A percentile compares a stretch with the other conserved stretches of the same genome.
phyloP scores from a whole-genome alignment of 2,888 invertebrate species.

The Thecocarcelia acutangulata region DNA sequence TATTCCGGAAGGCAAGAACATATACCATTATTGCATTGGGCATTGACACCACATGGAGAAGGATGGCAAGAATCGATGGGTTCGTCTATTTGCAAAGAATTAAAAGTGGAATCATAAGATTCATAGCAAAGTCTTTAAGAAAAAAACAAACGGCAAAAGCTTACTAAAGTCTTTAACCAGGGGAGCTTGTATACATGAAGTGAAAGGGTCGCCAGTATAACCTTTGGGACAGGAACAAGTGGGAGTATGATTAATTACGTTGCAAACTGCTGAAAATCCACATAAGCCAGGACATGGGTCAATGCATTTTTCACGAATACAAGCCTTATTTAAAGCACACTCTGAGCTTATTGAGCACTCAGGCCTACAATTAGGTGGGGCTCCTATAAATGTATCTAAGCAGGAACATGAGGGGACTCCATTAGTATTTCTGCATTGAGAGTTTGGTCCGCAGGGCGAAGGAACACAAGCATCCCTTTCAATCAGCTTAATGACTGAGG shows the following conservation, averaged over 20 bases:
- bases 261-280: constrained; percentile 84
- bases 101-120: not conserved
- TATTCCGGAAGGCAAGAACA: constrained; percentile 89
- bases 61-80: constrained; percentile 85
- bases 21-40: constrained; percentile 84
- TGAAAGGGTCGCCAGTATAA: constrained; percentile 83
- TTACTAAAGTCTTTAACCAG: constrained; percentile 75
- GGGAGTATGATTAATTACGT: constrained; percentile 86
- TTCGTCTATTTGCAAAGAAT: constrained; percentile 75
- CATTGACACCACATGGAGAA: constrained; percentile 88
- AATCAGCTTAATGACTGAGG: constrained; percentile 72
- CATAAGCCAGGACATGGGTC: constrained; percentile 88
- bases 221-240: constrained; percentile 85
- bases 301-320: constrained; percentile 86
- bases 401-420: constrained; percentile 86
- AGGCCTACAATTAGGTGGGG: constrained; percentile 87
- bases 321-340: constrained; percentile 86
- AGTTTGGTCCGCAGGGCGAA: constrained; percentile 86
- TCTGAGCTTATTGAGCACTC: constrained; percentile 87
- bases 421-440: constrained; percentile 84
- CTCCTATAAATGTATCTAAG: constrained; percentile 84
- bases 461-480: constrained; percentile 85
- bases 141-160: constrained; percentile 59
- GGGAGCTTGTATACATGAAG: constrained; percentile 80
- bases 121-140: constrained; percentile 12